Evolutionary conservation across 2,888 invertebrate genomes (phyloP).

Genomic region (Ophioninae sp.): DNA sequence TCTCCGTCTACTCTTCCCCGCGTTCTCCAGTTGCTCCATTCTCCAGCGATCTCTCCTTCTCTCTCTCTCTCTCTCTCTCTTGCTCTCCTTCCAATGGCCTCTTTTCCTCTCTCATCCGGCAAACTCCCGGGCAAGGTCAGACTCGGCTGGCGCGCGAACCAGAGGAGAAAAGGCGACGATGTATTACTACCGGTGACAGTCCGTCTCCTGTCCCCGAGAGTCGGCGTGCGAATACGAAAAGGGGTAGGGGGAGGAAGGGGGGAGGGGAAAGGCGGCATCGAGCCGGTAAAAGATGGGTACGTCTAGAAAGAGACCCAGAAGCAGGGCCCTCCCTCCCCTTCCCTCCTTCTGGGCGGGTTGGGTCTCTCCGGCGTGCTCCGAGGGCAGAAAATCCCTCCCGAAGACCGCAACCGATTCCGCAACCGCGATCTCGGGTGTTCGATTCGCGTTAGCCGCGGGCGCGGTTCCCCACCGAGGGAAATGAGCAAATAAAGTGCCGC

Average conservation of each 20-base stretch:
- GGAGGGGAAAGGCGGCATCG: conserved; percentile 54
- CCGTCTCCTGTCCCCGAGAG: conserved; percentile 72
- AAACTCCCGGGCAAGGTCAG: background rate
- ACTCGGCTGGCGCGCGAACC: conserved; percentile 40
- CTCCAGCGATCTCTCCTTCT: conserved; percentile 18
- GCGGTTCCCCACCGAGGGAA: conserved; percentile 70
- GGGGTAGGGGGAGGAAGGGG: conserved; percentile 38
- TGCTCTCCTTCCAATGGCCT: too few species aligned
- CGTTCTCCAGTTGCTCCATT: conserved; percentile 50
- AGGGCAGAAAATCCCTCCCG: conserved; percentile 35
- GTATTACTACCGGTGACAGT: conserved; percentile 79
- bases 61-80: background rate
- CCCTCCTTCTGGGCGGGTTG: background rate
- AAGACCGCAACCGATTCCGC: conserved; percentile 25
- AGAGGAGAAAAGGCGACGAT: conserved; percentile 77
- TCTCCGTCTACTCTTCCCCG: conserved; percentile 46
- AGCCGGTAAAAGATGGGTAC: conserved; percentile 42
- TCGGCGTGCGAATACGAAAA: conserved; percentile 35
- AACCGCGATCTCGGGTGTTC: conserved; percentile 35
- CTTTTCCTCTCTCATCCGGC: background rate
- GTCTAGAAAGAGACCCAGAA: conserved; percentile 49
- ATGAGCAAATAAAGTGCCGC: conserved; percentile 77
- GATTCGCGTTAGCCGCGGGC: conserved; percentile 56
- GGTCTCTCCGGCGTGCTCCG: conserved; percentile 35
- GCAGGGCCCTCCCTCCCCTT: background rate